Percentiles rank a stretch among this genome's conserved stretches.
phyloP scores from a whole-genome alignment of 2,797 vertebrate species.

The Setipinna tenuifilis region DNA sequence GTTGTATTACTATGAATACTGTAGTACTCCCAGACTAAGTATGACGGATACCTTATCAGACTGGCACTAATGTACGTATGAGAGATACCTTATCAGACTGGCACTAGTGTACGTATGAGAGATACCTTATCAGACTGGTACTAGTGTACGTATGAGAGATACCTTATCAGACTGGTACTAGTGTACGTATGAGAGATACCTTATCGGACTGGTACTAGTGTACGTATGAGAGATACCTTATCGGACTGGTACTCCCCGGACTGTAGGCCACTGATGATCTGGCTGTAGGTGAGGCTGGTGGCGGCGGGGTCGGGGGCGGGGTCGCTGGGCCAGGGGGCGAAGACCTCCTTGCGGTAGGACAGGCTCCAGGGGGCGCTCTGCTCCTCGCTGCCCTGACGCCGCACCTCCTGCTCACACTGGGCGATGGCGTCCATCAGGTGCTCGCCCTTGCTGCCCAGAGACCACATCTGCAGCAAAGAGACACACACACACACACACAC shows the following conservation, averaged over 20 bases:
- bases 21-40: too few species aligned
- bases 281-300: slow-evolving; percentile 90
- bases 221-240: neutral
- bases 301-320: slow-evolving; percentile 82
- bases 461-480: slow-evolving; percentile 81
- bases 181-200: too few species aligned
- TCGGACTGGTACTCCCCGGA: slow-evolving; percentile 82
- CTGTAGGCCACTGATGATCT: slow-evolving; percentile 84
- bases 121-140: too few species aligned
- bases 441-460: slow-evolving; percentile 80
- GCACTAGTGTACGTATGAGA: too few species aligned
- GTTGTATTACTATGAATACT: too few species aligned
- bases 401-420: slow-evolving; percentile 91
- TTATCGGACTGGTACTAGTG: too few species aligned
- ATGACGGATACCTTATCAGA: slow-evolving; percentile 50
- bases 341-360: slow-evolving; percentile 90
- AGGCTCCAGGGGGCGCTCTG: slow-evolving; percentile 83
- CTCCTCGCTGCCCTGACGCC: slow-evolving; percentile 77
- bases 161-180: too few species aligned
- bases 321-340: slow-evolving; percentile 88
- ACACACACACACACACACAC: neutral
- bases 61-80: slow-evolving; percentile 68
- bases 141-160: too few species aligned
- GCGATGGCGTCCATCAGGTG: slow-evolving; percentile 90
- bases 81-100: too few species aligned